Evolutionary conservation across 2,888 invertebrate species (phyloP), one percentile per base, ranked within the genome.

Genomic region (Ochlodes sylvanus): DNA sequence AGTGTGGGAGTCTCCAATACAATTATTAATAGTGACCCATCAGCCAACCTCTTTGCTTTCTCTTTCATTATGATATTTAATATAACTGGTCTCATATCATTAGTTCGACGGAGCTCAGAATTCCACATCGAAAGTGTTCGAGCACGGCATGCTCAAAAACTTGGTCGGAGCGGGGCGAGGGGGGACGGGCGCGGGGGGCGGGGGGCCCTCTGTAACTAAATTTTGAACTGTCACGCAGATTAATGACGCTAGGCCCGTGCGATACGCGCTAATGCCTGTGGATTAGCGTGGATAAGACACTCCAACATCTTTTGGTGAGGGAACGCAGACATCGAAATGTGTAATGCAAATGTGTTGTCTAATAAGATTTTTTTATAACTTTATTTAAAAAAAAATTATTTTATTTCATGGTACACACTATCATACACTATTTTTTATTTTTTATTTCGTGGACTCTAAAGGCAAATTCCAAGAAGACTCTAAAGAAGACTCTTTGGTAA

Each of bases 201-300:
- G 79, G 80, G 84, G 82, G 87, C 90, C 92, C 92, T 90, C 92
- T 90, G 92, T 92, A 93, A 93, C 92, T 92, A 92, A 93, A 93
- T 94, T 93, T 93, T 93, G 90, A 93, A 93, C 93, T 93, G 94
- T 93, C 94, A 94, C 92, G 92, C 89, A 93, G 93, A 94, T 94
- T 94, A 94, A 94, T 94, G 94, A 93, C 87, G 89, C 88, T 90
- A 89, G 90, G 89, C 87, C 91, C 90, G 93, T 89, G 91, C 92
- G 91, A 91, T 93, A 93, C 93, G 92, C 92, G 91, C 87, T 91
- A 91, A 91, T 91, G 92, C 87, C 80, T 86, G 76, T 76, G 80
- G 87, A 80, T 80, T 87, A 84, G 76, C 83, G 79, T 87, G 92
- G 92, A 92, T 88, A 82, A 72, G 90, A 67, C 67, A 19, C 7